A percentile compares a stretch with the other conserved stretches of the same genome.
Evolutionary conservation across 2,797 vertebrate species (phyloP).

Genomic region (Scomberomorus guttatus): DNA sequence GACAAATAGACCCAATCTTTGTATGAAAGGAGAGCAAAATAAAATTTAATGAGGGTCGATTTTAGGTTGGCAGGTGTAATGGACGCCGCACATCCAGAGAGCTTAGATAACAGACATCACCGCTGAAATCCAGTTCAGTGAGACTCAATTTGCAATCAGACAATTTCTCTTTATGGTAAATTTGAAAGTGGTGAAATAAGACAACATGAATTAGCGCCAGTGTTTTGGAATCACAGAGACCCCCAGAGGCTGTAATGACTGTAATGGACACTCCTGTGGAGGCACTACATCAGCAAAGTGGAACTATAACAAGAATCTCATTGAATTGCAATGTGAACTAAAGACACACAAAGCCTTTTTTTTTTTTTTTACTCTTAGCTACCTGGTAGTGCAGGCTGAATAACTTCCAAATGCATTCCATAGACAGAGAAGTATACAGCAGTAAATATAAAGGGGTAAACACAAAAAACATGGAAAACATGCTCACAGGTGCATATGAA

Average conservation of each 20-base stretch:
- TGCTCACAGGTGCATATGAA: background rate
- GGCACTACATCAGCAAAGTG: constrained; percentile 61
- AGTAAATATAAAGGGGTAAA: background rate
- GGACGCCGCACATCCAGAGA: constrained; percentile 53
- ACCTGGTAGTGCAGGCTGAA: constrained; percentile 2
- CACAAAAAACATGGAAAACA: background rate
- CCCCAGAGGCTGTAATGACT: constrained; percentile 57
- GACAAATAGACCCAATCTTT: constrained; percentile 75
- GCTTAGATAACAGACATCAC: constrained; percentile 57
- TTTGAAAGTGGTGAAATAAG: constrained; percentile 47
- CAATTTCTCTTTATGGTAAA: constrained; percentile 40
- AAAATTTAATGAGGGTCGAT: constrained; percentile 74
- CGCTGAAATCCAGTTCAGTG: constrained; percentile 30
- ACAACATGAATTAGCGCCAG: constrained; percentile 59
- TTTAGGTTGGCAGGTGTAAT: constrained; percentile 69
- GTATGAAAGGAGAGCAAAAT: constrained; percentile 70
- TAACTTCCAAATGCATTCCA: background rate
- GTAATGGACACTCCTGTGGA: constrained; percentile 59
- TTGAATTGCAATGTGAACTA: constrained; percentile 46
- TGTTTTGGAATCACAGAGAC: constrained; percentile 42
- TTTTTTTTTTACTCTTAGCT: constrained; percentile 11
- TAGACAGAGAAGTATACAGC: background rate
- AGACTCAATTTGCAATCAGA: constrained; percentile 61
- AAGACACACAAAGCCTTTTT: constrained; percentile 17
- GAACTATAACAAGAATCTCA: constrained; percentile 49